These are phyloP conservation scores for Theristicus caerulescens DNA, from an alignment of 2,113 vertebrate species.

Conservation along the genomic window DNA sequence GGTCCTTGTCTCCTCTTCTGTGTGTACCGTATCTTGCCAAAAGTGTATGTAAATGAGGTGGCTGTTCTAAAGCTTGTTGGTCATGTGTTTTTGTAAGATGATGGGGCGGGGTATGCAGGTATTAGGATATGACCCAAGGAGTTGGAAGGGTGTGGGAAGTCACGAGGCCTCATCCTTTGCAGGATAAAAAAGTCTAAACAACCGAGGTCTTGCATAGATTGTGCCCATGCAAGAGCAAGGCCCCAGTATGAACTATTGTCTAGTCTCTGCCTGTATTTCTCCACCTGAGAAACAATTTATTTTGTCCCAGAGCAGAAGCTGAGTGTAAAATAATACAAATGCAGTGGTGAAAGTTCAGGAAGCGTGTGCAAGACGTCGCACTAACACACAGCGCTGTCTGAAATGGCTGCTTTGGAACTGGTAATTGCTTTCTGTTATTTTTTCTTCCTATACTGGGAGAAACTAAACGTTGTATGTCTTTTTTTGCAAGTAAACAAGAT, in stretches of 20 bases:
- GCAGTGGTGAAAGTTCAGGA: background rate
- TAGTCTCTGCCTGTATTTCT: background rate
- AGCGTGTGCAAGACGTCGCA: background rate
- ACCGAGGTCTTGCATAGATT: background rate
- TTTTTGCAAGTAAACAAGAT: background rate
- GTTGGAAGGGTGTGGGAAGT: background rate
- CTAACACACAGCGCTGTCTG: background rate
- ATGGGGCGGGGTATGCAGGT: background rate
- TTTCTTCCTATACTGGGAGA: background rate
- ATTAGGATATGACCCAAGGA: background rate
- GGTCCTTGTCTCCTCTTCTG: background rate
- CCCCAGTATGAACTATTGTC: fast-evolving
- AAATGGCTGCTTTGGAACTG: background rate
- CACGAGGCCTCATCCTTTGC: background rate
- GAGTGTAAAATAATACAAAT: background rate
- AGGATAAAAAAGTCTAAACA: background rate
- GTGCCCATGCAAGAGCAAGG: background rate
- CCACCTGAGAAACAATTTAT: background rate
- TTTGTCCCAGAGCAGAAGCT: background rate
- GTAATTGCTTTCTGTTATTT: background rate
- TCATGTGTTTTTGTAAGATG: background rate
- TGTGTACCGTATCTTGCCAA: background rate
- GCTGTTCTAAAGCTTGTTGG: background rate
- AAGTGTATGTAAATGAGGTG: background rate
- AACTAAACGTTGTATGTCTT: background rate